These are phyloP conservation scores for Hyles lineata DNA, from an alignment of 2,888 invertebrate species.

Conservation along the genomic window DNA sequence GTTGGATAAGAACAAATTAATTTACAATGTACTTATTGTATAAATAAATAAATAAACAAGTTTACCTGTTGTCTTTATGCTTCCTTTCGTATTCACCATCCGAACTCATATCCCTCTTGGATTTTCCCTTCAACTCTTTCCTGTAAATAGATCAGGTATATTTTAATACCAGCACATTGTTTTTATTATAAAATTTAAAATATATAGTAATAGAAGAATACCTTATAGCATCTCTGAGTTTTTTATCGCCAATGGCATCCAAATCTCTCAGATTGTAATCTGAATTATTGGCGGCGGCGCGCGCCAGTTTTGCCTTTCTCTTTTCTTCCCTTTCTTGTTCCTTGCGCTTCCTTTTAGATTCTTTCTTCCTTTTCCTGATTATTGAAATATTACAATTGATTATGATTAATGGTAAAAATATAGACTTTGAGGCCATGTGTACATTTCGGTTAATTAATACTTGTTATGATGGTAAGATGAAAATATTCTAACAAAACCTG, in stretches of 20 bases:
- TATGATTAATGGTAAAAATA: not conserved
- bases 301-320: conserved; percentile 87
- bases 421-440: too few species aligned
- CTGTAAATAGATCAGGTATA: conserved; percentile 48
- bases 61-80: conserved; percentile 78
- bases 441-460: too few species aligned
- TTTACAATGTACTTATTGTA: too few species aligned
- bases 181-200: not conserved
- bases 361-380: conserved; percentile 88
- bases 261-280: conserved; percentile 88
- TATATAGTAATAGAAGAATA: conserved; percentile 48
- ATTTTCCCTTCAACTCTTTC: conserved; percentile 79
- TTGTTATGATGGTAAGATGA: too few species aligned
- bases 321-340: conserved; percentile 89
- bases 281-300: conserved; percentile 76
- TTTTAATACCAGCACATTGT: not conserved
- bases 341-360: conserved; percentile 89
- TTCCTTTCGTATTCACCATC: conserved; percentile 82
- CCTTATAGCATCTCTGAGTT: conserved; percentile 88
- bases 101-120: conserved; percentile 79
- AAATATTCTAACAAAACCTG: too few species aligned
- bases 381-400: conserved; percentile 22
- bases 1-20: too few species aligned
- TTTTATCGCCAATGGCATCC: conserved; percentile 86
- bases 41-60: not conserved